Evolutionary conservation across 2,888 invertebrate species (phyloP), one percentile per base, ranked within the genome.

Genomic region (Xylocampa areola): DNA sequence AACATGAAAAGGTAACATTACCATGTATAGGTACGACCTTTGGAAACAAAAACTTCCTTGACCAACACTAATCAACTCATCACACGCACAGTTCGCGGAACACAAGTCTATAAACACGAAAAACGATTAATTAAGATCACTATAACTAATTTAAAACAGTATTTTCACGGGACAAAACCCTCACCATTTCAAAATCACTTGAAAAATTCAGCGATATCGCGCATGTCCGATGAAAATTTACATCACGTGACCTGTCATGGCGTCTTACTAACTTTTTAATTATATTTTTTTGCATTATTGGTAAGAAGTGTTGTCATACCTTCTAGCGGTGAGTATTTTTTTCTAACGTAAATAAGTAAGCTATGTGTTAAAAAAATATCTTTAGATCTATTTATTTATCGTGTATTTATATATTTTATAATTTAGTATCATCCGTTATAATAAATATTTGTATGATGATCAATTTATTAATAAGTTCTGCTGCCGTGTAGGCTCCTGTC

Each of bases 181-280:
- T 85, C 85, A 88, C 86, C 82, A 87, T 92, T 90, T 88, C 80
- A 89, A 91, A 91, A 89, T 87, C 88, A 86, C 89, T 86, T 82
- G 79, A 84, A 90, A 90, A 89, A 89, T 86, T 89, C 86, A 85
- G 82, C 81, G 80, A 81, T 80, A 84, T 77, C 88, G 92, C 93
- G 93, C 93, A 93, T 93, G 94, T 88, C 92, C 86, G 81, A 91
- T 89, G 86, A 89, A 92, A 93, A 93, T 93, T 94, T 93, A 93
- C 91, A 89, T 94, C 93, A 94, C 93, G 93, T 94, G 93, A 94
- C 88, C 93, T 93, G 92, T 94, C 93, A 94, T 93, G 93, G 93
- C 93, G 93, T 92, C 90, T 53, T n/a, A 63, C 62, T 52, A 60
- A 73, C 65, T 74, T 73, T 73, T 72, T 73, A 53, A 63, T 62